A percentile compares a stretch with the other conserved stretches of the same genome.
These are phyloP conservation scores for Atractosteus spatula DNA, from an alignment of 2,113 vertebrate species.

Conservation along the genomic window DNA sequence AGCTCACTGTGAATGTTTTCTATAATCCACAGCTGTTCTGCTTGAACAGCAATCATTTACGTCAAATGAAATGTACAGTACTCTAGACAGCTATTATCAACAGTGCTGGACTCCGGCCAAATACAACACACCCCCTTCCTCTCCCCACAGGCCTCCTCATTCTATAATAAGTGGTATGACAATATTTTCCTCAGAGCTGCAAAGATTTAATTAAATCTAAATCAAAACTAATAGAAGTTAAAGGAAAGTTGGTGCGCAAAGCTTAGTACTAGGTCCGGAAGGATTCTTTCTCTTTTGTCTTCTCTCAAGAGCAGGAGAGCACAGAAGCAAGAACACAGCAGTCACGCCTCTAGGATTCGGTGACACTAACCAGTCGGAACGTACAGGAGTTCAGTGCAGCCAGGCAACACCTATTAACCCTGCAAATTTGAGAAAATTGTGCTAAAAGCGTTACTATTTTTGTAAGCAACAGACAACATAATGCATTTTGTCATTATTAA, in stretches of 20 bases:
- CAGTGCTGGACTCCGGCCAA: constrained; percentile 1
- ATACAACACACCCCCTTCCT: constrained; percentile 11
- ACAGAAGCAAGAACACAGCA: constrained; percentile 8
- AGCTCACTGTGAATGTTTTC: neutral
- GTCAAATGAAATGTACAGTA: neutral
- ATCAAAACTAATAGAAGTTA: neutral
- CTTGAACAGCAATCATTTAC: neutral
- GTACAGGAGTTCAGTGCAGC: constrained; percentile 10
- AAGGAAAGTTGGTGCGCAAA: neutral
- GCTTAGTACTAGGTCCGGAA: constrained; percentile 8
- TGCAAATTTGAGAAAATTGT: constrained; percentile 15
- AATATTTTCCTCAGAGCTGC: neutral
- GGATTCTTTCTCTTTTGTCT: constrained; percentile 21
- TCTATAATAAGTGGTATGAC: neutral
- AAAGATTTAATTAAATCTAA: constrained; percentile 7
- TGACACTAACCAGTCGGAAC: constrained; percentile 13
- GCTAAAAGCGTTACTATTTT: constrained; percentile 10
- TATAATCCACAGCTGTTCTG: neutral
- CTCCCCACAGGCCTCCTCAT: neutral
- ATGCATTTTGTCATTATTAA: neutral
- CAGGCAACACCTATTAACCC: constrained; percentile 20
- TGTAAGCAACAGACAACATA: constrained; percentile 6
- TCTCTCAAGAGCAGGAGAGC: constrained; percentile 18
- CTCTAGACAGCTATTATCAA: neutral
- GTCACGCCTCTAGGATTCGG: neutral